phyloP scores from a whole-genome alignment of 2,888 invertebrate genomes.

The Melanotus villosus region DNA sequence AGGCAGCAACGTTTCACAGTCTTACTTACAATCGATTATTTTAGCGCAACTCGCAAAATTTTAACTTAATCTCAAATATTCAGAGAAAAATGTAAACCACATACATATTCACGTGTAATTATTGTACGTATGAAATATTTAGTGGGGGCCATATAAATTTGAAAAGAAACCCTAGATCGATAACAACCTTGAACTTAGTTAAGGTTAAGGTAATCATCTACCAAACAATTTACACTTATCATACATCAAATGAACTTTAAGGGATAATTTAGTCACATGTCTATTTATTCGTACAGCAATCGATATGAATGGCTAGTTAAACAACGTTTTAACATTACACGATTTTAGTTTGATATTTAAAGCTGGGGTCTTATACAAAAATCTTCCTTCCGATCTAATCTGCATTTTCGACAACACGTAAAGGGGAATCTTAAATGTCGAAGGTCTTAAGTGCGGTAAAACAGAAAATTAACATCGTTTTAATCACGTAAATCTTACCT shows the following conservation, averaged over 20 bases:
- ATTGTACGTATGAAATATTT: conserved; percentile 7
- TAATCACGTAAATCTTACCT: conserved; percentile 30
- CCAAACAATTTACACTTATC: conserved; percentile 13
- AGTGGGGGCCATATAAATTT: not conserved
- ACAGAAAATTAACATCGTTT: not conserved
- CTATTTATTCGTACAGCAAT: not conserved
- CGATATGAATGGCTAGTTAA: not conserved
- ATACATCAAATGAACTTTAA: not conserved
- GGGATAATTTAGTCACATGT: not conserved
- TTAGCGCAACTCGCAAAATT: too few relatives aligned
- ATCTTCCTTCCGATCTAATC: conserved; percentile 9
- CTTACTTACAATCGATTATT: too few relatives aligned
- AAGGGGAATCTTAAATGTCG: not conserved
- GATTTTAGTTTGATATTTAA: too few relatives aligned
- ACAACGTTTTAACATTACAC: too few relatives aligned
- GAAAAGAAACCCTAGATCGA: conserved; percentile 2
- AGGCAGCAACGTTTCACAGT: too few relatives aligned
- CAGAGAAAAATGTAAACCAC: not conserved
- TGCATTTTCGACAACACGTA: conserved; percentile 14
- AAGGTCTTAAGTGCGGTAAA: not conserved
- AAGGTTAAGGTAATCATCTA: conserved; percentile 21
- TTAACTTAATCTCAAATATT: too few relatives aligned
- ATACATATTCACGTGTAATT: conserved; percentile 18
- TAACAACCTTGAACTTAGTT: conserved; percentile 16
- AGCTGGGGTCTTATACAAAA: too few relatives aligned